Evolutionary conservation across 2,797 vertebrate genomes (phyloP).

Genomic region (Notamacropus eugenii): DNA sequence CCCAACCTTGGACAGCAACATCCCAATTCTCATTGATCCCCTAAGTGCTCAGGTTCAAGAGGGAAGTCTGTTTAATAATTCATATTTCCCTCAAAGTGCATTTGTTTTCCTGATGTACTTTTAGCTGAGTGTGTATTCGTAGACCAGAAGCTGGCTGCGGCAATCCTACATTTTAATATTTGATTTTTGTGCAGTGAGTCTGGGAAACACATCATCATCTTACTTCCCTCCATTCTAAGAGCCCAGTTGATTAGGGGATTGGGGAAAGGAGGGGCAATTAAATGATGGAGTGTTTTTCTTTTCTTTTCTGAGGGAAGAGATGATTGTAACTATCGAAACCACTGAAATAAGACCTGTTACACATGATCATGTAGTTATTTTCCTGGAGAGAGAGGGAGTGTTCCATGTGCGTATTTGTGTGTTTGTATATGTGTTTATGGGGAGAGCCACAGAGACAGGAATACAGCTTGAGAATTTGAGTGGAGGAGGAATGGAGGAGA

Average conservation of each 20-base stretch:
- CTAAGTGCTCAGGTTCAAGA: conserved; percentile 66
- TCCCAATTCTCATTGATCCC: conserved; percentile 23
- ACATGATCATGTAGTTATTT: background rate
- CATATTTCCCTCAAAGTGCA: conserved; percentile 71
- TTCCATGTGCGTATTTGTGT: background rate
- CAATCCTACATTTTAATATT: background rate
- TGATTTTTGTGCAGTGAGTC: background rate
- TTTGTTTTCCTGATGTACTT: conserved; percentile 69
- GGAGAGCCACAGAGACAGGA: background rate
- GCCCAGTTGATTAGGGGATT: background rate
- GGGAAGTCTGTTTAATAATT: conserved; percentile 72
- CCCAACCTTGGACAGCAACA: background rate
- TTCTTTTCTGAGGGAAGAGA: conserved; percentile 53
- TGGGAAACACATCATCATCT: background rate
- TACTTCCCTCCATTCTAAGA: background rate
- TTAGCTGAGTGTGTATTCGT: conserved; percentile 59
- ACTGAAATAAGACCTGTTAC: background rate
- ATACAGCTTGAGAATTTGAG: background rate
- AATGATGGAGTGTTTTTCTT: background rate
- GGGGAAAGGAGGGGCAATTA: background rate
- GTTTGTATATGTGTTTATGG: background rate
- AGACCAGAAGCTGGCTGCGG: background rate
- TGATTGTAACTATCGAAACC: background rate
- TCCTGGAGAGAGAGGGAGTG: background rate
- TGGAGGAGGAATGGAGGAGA: background rate